These are phyloP conservation scores for Dipodomys spectabilis DNA, from an alignment of 2,113 vertebrate species.

Conservation along the genomic window DNA sequence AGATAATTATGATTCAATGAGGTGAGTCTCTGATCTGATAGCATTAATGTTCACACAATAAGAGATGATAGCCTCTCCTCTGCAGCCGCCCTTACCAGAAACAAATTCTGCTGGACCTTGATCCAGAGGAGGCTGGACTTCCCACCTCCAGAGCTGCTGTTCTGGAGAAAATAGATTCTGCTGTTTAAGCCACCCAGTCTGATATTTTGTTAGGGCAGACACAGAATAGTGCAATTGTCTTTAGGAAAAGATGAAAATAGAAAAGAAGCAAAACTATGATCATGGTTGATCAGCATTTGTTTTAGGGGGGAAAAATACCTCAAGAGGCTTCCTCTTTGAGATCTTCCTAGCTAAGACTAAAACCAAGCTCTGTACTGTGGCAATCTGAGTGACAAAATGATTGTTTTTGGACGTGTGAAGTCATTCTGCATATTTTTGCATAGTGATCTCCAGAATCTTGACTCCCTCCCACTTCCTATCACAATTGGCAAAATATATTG, in stretches of 20 bases:
- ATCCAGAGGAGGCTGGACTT: too few relatives aligned
- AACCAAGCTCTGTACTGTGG: too few relatives aligned
- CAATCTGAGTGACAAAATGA: neutral
- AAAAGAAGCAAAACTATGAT: neutral
- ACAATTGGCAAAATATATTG: neutral
- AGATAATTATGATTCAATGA: too few relatives aligned
- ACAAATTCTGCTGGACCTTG: too few relatives aligned
- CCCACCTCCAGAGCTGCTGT: too few relatives aligned
- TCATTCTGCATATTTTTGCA: neutral
- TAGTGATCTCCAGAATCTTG: neutral
- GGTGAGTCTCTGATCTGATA: too few relatives aligned
- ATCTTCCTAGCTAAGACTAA: neutral
- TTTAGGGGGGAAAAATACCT: neutral
- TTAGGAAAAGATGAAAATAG: neutral
- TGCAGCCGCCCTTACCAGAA: too few relatives aligned
- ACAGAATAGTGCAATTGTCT: neutral
- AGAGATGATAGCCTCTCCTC: too few relatives aligned
- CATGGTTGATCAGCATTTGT: neutral
- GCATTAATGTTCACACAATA: too few relatives aligned
- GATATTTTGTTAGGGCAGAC: neutral
- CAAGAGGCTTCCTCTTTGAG: neutral
- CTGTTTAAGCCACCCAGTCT: neutral
- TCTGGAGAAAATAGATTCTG: neutral
- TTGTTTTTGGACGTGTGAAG: neutral
- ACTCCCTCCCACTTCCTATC: neutral